phyloP scores from a whole-genome alignment of 2,888 invertebrate genomes.

The Candidula unifasciata region DNA sequence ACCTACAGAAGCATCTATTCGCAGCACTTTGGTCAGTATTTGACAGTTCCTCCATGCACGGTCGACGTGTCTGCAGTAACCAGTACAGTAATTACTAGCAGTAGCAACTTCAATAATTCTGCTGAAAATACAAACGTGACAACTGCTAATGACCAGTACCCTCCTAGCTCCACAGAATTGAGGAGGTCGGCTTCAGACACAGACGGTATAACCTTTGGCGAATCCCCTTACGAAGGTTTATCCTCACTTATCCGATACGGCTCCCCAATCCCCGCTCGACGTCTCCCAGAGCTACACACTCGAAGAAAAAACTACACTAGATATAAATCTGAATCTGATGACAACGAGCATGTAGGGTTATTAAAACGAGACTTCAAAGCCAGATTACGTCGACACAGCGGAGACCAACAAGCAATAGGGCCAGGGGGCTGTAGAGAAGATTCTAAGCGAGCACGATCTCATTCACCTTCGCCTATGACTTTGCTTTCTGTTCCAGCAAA shows the following conservation, averaged over 20 bases:
- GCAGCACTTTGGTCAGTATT: slow-evolving; percentile 34
- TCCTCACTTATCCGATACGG: slow-evolving; percentile 10
- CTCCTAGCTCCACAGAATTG: slow-evolving; percentile 22
- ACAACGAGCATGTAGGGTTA: slow-evolving; percentile 3
- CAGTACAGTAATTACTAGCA: slow-evolving; percentile 3
- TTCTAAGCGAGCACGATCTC: slow-evolving; percentile 6
- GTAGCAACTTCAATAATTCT: slow-evolving; percentile 23
- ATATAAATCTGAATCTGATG: slow-evolving; percentile 35
- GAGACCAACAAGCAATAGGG: background rate
- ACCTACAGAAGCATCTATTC: background rate
- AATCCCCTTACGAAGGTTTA: slow-evolving; percentile 21
- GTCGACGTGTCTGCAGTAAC: slow-evolving; percentile 14
- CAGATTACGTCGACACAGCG: slow-evolving; percentile 35
- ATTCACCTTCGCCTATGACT: slow-evolving; percentile 27
- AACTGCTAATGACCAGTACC: background rate
- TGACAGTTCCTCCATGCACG: slow-evolving; percentile 41
- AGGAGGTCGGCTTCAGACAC: slow-evolving; percentile 49
- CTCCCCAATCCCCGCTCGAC: slow-evolving; percentile 38
- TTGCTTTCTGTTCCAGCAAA: slow-evolving; percentile 36
- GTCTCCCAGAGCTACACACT: slow-evolving; percentile 9
- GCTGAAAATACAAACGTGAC: background rate
- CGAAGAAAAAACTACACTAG: slow-evolving; percentile 27
- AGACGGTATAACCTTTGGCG: background rate
- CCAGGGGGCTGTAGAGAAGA: background rate
- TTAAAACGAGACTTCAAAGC: slow-evolving; percentile 4